Base-by-base conservation (phyloP, 2,797 vertebrate genomes). In the Chrysocyon brachyurus region DNA sequence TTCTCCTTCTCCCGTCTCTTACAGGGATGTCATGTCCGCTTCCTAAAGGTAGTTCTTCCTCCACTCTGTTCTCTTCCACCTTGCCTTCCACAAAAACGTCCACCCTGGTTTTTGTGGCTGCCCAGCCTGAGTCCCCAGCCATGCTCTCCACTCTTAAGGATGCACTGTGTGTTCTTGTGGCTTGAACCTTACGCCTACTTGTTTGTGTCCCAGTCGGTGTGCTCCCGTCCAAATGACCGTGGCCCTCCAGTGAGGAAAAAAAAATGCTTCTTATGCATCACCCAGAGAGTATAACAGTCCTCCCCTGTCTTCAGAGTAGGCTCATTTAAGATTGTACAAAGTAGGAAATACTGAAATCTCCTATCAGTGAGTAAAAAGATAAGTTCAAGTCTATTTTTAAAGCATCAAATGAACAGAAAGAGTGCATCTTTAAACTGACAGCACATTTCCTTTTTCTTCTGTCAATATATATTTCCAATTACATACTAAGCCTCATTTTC, bases 1-100 rank as follows among this genome's bases (percentile, higher is more conserved):
- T 98, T 98, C 96, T 98, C 94, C 95, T 70, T 24, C 75, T 98
- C 56, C 97, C 98, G 95, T 99, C 99, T 99, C 64, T 98, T 98
- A 86, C 97, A 98, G 97, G 97, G 96, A 97, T 97, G 97, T 96
- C 98, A 93, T 93, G 91, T 77, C 91, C 83, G 2, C 97, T 97
- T 98, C 97, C 96, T 98, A 93, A 98, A 98, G 98, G 98, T 98
- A 98, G 98, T 94, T 97, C 94, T 94, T 75, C 95, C 28, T 96
- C 83, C 59, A 92, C 73, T 73, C 21, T 92, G 46, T 96, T 95
- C 88, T 85, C 66, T 59, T 86, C 1, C 68, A 12, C 81, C 87
- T 52, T 88, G 24, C 78, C 40, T 26, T 24, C 75, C 64, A 77
- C 72, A 81, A 40, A 93, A 85, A 63, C 3, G 0, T 15, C 28